These are phyloP conservation scores for Aethes cnicana DNA, from an alignment of 2,888 invertebrate species.

Conservation along the genomic window DNA sequence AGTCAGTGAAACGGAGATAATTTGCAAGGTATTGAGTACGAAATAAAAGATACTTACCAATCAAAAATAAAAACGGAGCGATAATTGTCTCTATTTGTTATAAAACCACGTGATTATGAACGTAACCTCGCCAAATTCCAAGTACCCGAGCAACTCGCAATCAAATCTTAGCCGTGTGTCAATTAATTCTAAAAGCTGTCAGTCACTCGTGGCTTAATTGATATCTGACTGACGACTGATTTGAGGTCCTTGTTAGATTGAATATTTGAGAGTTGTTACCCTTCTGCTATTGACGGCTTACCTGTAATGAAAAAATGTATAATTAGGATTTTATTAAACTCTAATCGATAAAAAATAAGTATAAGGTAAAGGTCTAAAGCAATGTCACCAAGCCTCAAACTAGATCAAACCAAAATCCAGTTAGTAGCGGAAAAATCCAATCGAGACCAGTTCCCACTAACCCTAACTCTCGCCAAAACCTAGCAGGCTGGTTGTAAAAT, in stretches of 20 bases:
- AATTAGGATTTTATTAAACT: neutral
- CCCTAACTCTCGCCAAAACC: slow-evolving; percentile 53
- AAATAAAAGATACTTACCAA: no score
- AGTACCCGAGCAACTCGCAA: slow-evolving; percentile 44
- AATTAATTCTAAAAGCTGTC: slow-evolving; percentile 73
- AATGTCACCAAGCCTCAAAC: neutral
- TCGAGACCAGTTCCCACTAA: slow-evolving; percentile 35
- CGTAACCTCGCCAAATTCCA: slow-evolving; percentile 29
- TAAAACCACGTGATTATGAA: no score
- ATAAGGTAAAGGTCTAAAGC: no score
- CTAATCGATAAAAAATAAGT: slow-evolving; percentile 1
- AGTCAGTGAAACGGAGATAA: no score
- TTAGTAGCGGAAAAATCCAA: slow-evolving; percentile 21
- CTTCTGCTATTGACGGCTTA: slow-evolving; percentile 32
- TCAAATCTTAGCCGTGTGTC: slow-evolving; percentile 63
- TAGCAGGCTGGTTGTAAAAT: slow-evolving; percentile 73
- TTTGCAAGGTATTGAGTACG: no score
- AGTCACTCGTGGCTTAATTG: slow-evolving; percentile 46
- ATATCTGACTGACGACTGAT: slow-evolving; percentile 38
- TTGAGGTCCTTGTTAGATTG: no score
- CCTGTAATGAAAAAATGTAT: slow-evolving; percentile 39
- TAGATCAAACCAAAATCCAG: slow-evolving; percentile 5
- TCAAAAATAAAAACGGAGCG: no score
- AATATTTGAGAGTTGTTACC: neutral
- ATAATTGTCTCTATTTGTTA: no score